A percentile compares a stretch with the other conserved stretches of the same genome.
Evolutionary conservation across 2,113 vertebrate species (phyloP).

Genomic region (Ia io): DNA sequence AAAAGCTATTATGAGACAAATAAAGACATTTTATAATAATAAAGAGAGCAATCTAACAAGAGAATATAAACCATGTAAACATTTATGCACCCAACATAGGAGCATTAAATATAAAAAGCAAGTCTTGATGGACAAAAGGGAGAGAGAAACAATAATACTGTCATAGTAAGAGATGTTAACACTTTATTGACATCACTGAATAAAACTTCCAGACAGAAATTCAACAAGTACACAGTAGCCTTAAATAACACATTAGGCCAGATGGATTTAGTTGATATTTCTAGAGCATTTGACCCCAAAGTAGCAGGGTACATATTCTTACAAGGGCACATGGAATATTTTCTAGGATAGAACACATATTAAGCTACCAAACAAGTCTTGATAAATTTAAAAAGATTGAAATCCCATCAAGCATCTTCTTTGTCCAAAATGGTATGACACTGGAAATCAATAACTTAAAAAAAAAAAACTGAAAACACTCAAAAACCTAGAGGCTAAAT

Average conservation of each 20-base stretch:
- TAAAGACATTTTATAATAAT: too few species aligned
- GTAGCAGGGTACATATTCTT: too few species aligned
- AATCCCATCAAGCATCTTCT: too few species aligned
- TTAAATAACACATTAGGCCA: not conserved
- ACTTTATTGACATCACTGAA: not conserved
- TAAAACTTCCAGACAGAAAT: not conserved
- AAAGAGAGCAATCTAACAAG: not conserved
- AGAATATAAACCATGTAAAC: not conserved
- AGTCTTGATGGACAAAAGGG: not conserved
- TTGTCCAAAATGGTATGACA: too few species aligned
- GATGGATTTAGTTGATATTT: not conserved
- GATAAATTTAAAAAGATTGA: too few species aligned
- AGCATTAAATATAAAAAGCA: not conserved
- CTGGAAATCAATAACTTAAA: too few species aligned
- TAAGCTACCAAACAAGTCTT: too few species aligned
- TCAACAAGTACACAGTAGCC: not conserved
- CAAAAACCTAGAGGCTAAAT: too few species aligned
- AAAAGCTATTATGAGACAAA: too few species aligned
- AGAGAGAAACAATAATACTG: not conserved
- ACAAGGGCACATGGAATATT: too few species aligned
- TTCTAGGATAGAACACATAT: too few species aligned
- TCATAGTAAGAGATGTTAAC: not conserved
- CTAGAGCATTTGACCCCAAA: not conserved
- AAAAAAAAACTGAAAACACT: too few species aligned
- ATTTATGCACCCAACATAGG: not conserved